Evolutionary conservation across 2,888 invertebrate genomes (phyloP).

Genomic region (Andricus quercusramuli): DNA sequence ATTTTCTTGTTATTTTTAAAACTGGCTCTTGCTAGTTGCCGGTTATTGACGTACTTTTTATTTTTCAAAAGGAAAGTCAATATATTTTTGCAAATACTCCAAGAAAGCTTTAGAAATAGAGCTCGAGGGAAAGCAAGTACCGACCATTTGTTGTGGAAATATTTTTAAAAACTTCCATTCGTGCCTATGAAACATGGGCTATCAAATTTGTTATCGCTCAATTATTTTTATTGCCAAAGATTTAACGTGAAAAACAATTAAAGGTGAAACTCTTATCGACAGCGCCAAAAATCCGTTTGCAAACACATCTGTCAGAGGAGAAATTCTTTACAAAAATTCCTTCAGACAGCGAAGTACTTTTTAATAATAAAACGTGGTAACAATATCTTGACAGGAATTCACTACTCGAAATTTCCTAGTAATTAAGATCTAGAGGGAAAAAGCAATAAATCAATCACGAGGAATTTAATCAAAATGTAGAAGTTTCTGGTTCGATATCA

Average conservation of each 20-base stretch:
- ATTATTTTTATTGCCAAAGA: background rate
- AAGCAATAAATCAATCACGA: background rate
- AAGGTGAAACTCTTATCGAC: no score
- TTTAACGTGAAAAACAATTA: constrained; percentile 5
- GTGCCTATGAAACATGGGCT: background rate
- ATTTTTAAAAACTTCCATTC: background rate
- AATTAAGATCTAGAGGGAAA: no score
- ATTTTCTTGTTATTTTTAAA: constrained; percentile 34
- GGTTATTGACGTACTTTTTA: background rate
- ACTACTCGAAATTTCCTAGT: no score
- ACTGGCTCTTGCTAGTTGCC: constrained; percentile 1
- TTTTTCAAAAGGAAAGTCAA: background rate
- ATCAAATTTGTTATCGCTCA: background rate
- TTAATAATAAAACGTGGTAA: no score
- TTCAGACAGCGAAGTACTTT: no score
- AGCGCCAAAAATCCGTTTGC: no score
- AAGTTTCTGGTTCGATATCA: background rate
- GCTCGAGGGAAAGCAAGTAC: background rate
- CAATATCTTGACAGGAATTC: no score
- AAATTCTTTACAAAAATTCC: no score
- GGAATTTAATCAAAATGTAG: background rate
- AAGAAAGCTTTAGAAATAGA: background rate
- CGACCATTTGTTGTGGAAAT: constrained; percentile 1
- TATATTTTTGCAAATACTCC: background rate
- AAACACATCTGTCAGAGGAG: no score